Conservation (phyloP, 1,140 invertebrate genomes). For the Cherax quadricarinatus region DNA sequence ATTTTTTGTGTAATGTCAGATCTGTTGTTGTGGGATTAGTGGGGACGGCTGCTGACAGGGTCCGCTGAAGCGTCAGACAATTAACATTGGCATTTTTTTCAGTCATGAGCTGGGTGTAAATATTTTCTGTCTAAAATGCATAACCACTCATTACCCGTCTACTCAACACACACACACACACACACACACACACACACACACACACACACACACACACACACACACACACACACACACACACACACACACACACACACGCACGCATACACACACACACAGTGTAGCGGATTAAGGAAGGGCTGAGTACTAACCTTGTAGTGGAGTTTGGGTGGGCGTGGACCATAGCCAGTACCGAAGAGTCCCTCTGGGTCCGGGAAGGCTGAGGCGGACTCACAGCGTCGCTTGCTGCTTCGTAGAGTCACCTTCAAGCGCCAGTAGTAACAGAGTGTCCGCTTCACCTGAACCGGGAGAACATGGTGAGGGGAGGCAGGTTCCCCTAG, state of each 20-base stretch:
- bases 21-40: no score
- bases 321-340: slow-evolving; percentile 40
- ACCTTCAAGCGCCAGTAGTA: slow-evolving; percentile 70
- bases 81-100: no score
- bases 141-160: no score
- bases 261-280: no score
- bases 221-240: neutral
- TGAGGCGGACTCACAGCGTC: slow-evolving; percentile 23
- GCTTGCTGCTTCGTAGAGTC: slow-evolving; percentile 44
- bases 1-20: no score
- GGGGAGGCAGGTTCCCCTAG: no score
- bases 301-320: slow-evolving; percentile 38
- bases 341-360: slow-evolving; percentile 44
- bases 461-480: neutral
- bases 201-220: slow-evolving; percentile 49
- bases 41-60: no score
- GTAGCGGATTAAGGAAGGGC: no score
- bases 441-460: slow-evolving; percentile 67
- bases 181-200: slow-evolving; percentile 21
- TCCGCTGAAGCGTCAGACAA: no score
- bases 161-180: neutral
- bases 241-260: no score
- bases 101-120: no score
- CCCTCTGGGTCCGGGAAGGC: slow-evolving; percentile 51
- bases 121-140: no score